Conservation (phyloP, 1,140 invertebrate genomes). For the Charaxes varanes region DNA sequence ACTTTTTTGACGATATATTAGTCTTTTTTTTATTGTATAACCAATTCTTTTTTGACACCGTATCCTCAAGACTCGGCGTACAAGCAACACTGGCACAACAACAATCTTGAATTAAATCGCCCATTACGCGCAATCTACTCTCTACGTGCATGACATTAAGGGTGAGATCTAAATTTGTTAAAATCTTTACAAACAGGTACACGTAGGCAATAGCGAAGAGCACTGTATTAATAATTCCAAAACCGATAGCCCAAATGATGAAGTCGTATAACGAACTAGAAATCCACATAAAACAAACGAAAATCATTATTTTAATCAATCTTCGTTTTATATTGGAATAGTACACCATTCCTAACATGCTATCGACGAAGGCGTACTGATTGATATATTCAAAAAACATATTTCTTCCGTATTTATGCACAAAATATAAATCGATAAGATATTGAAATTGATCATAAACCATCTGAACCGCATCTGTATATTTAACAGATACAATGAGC, state of each 20-base stretch:
- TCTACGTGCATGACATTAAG: conserved; percentile 18
- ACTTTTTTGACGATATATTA: neutral
- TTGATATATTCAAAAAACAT: conserved; percentile 13
- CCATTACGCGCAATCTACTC: conserved; percentile 11
- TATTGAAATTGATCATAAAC: conserved; percentile 42
- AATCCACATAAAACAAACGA: conserved; percentile 6
- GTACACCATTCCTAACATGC: conserved; percentile 7
- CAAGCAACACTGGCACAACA: conserved; percentile 1
- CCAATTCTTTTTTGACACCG: conserved; percentile 10
- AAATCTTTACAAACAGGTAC: conserved; percentile 18
- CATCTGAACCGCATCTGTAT: conserved; percentile 41
- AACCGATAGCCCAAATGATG: conserved; percentile 9
- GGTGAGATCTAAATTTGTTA: conserved; percentile 15
- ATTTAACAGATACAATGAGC: conserved; percentile 33
- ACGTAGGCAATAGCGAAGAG: conserved; percentile 13
- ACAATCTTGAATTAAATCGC: conserved; percentile 13
- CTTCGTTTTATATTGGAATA: conserved; percentile 9
- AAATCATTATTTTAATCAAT: conserved; percentile 6
- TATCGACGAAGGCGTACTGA: conserved; percentile 17
- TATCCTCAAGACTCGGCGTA: neutral
- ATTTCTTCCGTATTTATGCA: conserved; percentile 34
- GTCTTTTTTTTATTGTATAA: conserved; percentile 5
- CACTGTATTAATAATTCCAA: conserved; percentile 2
- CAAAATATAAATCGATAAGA: conserved; percentile 38
- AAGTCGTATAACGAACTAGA: conserved; percentile 7